These are phyloP conservation scores for Dione juno DNA, from an alignment of 2,888 invertebrate species.

Conservation along the genomic window DNA sequence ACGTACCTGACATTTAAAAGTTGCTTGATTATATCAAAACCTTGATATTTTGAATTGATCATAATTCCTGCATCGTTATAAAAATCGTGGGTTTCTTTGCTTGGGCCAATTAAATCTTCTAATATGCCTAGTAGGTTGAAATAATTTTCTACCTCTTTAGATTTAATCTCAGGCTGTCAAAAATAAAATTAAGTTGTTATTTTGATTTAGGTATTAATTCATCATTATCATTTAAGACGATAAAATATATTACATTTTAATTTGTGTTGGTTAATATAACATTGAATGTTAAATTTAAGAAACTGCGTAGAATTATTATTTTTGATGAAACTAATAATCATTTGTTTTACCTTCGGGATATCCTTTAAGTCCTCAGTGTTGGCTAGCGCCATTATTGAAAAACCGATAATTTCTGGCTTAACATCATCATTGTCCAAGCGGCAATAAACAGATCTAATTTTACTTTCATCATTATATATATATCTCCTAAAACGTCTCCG, in stretches of 20 bases:
- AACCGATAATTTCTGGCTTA: neutral
- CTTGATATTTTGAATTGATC: conserved; percentile 50
- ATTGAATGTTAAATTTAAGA: neutral
- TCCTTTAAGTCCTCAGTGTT: neutral
- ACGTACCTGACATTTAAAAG: conserved; percentile 50
- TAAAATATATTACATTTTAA: too few relatives aligned
- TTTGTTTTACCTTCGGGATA: neutral
- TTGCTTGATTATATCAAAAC: conserved; percentile 50
- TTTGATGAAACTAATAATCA: neutral
- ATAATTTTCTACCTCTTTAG: neutral
- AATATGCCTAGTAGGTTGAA: neutral
- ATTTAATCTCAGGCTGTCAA: conserved; percentile 8
- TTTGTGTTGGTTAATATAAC: too few relatives aligned
- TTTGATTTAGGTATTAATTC: neutral
- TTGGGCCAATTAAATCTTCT: neutral
- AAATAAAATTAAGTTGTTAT: conserved; percentile 23
- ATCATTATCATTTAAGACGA: too few relatives aligned
- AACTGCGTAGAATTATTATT: neutral
- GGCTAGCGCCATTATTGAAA: neutral
- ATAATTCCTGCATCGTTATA: conserved; percentile 50
- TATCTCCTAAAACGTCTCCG: neutral
- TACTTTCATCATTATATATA: conserved; percentile 2
- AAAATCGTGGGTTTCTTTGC: conserved; percentile 9
- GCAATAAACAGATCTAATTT: neutral
- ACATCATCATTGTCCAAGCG: neutral